Evolutionary conservation across 2,113 vertebrate species (phyloP).

Genomic region (Seriola aureovittata): DNA sequence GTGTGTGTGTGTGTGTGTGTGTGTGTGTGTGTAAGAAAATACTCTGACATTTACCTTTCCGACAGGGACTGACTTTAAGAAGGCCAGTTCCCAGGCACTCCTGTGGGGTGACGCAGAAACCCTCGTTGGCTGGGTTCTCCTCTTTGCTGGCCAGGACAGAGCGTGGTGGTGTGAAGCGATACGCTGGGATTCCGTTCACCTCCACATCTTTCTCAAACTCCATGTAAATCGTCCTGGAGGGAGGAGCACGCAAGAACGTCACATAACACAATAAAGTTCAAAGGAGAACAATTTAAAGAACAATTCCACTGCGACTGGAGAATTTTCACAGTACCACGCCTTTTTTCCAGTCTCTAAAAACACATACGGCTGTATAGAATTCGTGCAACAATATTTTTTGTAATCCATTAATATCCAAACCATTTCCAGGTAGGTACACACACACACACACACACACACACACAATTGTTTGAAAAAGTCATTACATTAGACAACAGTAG

Average conservation of each 20-base stretch:
- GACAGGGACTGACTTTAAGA: slow-evolving; percentile 92
- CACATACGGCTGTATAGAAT: too few relatives aligned
- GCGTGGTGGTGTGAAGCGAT: slow-evolving; percentile 89
- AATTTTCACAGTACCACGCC: too few relatives aligned
- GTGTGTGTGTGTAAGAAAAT: slow-evolving; percentile 1
- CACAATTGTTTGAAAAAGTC: too few relatives aligned
- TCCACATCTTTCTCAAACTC: slow-evolving; percentile 89
- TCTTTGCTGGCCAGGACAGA: slow-evolving; percentile 89
- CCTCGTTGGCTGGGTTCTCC: slow-evolving; percentile 90
- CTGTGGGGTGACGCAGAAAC: slow-evolving; percentile 89
- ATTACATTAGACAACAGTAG: too few relatives aligned
- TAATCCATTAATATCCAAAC: too few relatives aligned
- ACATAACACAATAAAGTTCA: background rate
- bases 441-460: too few relatives aligned
- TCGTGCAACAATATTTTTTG: too few relatives aligned
- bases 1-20: background rate
- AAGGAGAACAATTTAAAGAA: too few relatives aligned
- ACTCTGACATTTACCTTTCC: slow-evolving; percentile 84
- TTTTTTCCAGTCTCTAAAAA: too few relatives aligned
- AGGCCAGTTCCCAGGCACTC: slow-evolving; percentile 93
- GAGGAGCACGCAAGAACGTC: background rate
- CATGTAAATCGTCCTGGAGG: slow-evolving; percentile 90
- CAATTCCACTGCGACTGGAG: too few relatives aligned
- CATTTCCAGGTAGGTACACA: too few relatives aligned
- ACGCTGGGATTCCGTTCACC: slow-evolving; percentile 89